phyloP scores from a whole-genome alignment of 2,888 invertebrate species.

The Amphipyra tragopoginis region DNA sequence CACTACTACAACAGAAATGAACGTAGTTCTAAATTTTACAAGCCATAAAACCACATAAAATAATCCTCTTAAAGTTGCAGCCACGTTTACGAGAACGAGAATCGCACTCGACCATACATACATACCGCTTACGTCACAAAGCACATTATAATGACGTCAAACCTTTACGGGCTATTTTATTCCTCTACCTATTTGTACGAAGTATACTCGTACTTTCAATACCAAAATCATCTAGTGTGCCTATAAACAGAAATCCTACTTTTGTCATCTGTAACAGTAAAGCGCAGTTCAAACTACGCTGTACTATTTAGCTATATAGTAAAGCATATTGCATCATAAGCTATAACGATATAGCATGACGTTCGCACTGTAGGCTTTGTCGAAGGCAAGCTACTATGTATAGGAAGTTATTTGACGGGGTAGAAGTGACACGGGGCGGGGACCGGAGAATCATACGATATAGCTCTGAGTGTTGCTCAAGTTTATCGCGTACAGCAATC shows the following conservation, averaged over 20 bases:
- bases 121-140: slow-evolving; percentile 29
- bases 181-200: slow-evolving; percentile 12
- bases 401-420: too few species aligned
- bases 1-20: slow-evolving; percentile 25
- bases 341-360: too few species aligned
- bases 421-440: too few species aligned
- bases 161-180: slow-evolving; percentile 38
- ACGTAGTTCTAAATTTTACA: slow-evolving; percentile 40
- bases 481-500: too few species aligned
- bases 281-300: too few species aligned
- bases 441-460: too few species aligned
- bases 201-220: slow-evolving; percentile 12
- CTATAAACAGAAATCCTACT: slow-evolving; percentile 44
- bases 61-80: slow-evolving; percentile 36
- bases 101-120: slow-evolving; percentile 15
- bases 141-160: slow-evolving; percentile 30
- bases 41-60: slow-evolving; percentile 51
- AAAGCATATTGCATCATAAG: too few species aligned
- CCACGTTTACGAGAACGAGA: slow-evolving; percentile 22
- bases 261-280: slow-evolving; percentile 34
- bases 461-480: too few species aligned
- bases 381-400: too few species aligned
- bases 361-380: too few species aligned
- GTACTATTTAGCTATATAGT: too few species aligned
- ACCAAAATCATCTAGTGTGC: slow-evolving; percentile 19